These are phyloP conservation scores for Matsumyia berberina DNA, from an alignment of 2,888 invertebrate species.

Conservation along the genomic window DNA sequence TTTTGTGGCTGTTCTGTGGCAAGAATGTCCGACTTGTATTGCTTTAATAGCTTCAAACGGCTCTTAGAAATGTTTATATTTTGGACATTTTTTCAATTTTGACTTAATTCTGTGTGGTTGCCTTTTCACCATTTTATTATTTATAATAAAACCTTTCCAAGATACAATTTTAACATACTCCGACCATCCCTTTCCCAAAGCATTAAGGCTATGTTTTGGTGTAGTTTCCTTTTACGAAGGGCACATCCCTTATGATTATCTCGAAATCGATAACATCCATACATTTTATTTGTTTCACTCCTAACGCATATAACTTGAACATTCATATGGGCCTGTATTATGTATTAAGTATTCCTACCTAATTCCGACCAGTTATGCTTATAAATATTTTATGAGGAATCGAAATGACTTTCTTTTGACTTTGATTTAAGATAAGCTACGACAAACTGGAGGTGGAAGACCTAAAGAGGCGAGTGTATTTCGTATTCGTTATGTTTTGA, in stretches of 20 bases:
- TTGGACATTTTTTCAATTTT: too few relatives aligned
- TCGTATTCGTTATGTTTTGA: slow-evolving; percentile 27
- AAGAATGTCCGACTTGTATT: too few relatives aligned
- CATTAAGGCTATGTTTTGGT: not conserved
- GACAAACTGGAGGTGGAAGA: slow-evolving; percentile 7
- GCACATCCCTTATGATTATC: not conserved
- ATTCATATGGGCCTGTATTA: not conserved
- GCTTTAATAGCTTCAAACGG: too few relatives aligned
- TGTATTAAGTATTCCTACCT: slow-evolving; percentile 29
- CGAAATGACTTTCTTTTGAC: slow-evolving; percentile 54
- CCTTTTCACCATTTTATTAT: too few relatives aligned
- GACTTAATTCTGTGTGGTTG: too few relatives aligned
- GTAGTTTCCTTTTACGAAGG: slow-evolving; percentile 15
- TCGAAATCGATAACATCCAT: slow-evolving; percentile 7
- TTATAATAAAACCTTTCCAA: too few relatives aligned
- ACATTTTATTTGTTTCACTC: slow-evolving; percentile 4
- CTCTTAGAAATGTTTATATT: too few relatives aligned
- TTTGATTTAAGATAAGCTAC: slow-evolving; percentile 47
- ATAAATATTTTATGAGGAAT: slow-evolving; percentile 67
- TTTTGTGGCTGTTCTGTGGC: too few relatives aligned
- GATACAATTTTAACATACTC: too few relatives aligned
- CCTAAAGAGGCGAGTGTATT: not conserved
- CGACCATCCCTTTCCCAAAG: too few relatives aligned
- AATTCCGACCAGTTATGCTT: slow-evolving; percentile 45
- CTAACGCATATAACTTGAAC: slow-evolving; percentile 2